Percentiles rank a stretch among this genome's conserved stretches.
Evolutionary conservation across 1,140 invertebrate genomes (phyloP).

Genomic region (Meteorus sp.): DNA sequence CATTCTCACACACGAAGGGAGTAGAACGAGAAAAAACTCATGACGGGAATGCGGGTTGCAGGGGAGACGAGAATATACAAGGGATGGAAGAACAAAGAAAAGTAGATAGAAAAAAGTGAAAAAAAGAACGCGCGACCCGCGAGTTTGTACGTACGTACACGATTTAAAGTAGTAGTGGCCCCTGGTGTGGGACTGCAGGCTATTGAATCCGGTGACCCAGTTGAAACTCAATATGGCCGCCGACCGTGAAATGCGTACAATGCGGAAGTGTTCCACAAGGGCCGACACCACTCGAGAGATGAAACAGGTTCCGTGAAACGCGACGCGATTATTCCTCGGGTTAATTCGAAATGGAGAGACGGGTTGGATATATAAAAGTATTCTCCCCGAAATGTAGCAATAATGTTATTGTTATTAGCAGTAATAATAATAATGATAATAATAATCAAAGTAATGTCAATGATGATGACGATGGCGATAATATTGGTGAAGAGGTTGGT

Average conservation of each 20-base stretch:
- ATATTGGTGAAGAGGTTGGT: background rate
- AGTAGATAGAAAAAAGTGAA: background rate
- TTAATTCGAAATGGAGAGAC: too few relatives aligned
- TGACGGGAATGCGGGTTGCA: too few relatives aligned
- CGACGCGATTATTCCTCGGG: too few relatives aligned
- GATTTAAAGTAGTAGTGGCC: slow-evolving; percentile 6
- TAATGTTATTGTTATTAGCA: too few relatives aligned
- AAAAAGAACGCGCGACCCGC: background rate
- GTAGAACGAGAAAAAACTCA: background rate
- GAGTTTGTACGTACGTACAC: background rate
- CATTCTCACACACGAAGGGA: background rate
- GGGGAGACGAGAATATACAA: background rate
- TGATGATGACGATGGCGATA: too few relatives aligned
- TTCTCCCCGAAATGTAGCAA: too few relatives aligned
- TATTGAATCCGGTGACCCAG: slow-evolving; percentile 32
- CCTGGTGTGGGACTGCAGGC: slow-evolving; percentile 9
- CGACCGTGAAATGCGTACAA: slow-evolving; percentile 30
- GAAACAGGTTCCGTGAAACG: slow-evolving; percentile 4
- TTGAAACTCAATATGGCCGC: slow-evolving; percentile 34
- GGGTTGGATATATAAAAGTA: too few relatives aligned
- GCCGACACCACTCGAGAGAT: slow-evolving; percentile 11
- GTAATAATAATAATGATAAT: background rate
- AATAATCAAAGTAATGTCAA: too few relatives aligned
- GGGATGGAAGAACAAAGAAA: background rate
- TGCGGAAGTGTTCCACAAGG: slow-evolving; percentile 27